Base-by-base conservation (phyloP, 2,797 vertebrate genomes). In the Ptychadena robeensis region DNA sequence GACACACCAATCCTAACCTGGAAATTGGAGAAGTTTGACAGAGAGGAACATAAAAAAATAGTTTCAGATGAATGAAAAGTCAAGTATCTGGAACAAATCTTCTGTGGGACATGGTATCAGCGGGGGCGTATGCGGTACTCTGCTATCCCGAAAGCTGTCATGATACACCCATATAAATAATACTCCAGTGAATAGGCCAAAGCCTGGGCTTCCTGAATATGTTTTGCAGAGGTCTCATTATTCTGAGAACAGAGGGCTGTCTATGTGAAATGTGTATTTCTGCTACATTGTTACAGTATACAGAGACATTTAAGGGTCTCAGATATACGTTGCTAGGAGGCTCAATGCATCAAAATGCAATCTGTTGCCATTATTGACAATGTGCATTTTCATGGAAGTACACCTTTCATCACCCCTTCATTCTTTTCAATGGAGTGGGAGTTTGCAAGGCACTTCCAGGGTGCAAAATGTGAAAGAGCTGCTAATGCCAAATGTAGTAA, bases 181-280 rank as follows among this genome's bases (percentile, higher is more conserved):
- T 35, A 71, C 81, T 72, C 81, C 14, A 32, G 81, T 64, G 65
- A 77, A 18, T 74, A 61, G 81, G 66, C 67, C 74, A n/a, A 37
- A 37, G 15, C 37, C 65, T 40, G 28, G 9, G 74, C 35, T 83
- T 83, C 67, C 81, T 78, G 57, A 72, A 83, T 83, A 48, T 30
- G 66, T 83, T 83, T 82, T 66, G 67, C 74, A 77, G 74, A 78
- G 68, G 38, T 78, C 65, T 64, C 27, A 72, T 44, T 75, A 22
- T 78, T 71, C 22, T 1, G 34, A 31, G 30, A 78, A 83, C 74
- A 83, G 72, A 83, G 74, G 38, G 22, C 38, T n/a, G 57, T 72
- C n/a, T 83, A 68, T 77, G 28, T n/a, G 38, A 9, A 63, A 30
- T 22, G 35, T 22, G 37, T 53, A 28, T 30, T 32, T 48, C 81